phyloP scores from a whole-genome alignment of 2,113 vertebrate species.

The Nymphicus hollandicus region DNA sequence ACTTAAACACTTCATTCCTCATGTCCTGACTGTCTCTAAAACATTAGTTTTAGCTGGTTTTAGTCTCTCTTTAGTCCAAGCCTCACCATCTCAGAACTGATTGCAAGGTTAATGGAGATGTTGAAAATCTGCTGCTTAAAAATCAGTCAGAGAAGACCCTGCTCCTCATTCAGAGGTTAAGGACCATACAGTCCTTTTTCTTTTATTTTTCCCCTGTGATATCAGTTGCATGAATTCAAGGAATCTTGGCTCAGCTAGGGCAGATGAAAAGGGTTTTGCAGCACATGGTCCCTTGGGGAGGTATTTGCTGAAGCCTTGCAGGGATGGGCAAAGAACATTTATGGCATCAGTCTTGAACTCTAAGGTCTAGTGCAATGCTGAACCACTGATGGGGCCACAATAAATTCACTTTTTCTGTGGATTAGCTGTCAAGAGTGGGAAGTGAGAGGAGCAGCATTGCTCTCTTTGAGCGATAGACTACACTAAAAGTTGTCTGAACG shows the following conservation, averaged over 20 bases:
- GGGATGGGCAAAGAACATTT: background rate
- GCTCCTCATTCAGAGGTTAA: background rate
- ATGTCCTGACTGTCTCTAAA: constrained; percentile 34
- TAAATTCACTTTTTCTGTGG: constrained; percentile 10
- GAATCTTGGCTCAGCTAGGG: background rate
- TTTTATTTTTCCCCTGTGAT: background rate
- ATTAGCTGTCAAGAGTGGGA: constrained; percentile 27
- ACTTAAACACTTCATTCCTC: constrained; percentile 42
- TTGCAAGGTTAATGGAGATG: background rate
- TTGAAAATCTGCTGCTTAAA: background rate
- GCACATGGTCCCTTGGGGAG: accelerated
- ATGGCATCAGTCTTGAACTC: background rate
- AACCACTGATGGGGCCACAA: background rate
- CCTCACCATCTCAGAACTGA: background rate
- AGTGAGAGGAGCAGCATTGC: background rate
- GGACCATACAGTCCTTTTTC: background rate
- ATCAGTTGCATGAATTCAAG: background rate
- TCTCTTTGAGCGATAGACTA: background rate
- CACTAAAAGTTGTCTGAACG: background rate
- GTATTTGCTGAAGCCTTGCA: background rate
- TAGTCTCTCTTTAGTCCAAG: background rate
- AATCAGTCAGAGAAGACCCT: background rate
- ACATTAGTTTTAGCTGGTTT: background rate
- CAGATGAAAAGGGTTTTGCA: background rate
- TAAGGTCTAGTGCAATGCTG: background rate